Evolutionary conservation across 2,113 vertebrate species (phyloP), one percentile per base, ranked within the genome.

Genomic region (Geococcyx californianus): DNA sequence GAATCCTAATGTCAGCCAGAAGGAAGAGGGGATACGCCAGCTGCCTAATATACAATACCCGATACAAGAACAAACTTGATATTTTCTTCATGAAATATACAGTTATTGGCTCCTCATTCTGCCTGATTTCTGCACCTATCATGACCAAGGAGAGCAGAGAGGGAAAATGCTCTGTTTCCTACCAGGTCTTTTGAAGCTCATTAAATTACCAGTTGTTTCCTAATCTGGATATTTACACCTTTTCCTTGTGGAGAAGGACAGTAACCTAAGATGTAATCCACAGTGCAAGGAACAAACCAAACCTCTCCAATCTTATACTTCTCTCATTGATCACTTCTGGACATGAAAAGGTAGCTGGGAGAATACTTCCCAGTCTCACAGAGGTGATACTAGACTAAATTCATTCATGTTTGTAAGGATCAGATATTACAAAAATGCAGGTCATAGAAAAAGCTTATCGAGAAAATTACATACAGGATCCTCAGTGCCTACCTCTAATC

Each of bases 71-170:
- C 60, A 94, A 91, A 94, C 64, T 20, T 70, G 60, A 74, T 92
- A 89, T 87, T 89, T 93, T 64, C 7, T 68, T 93, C 89, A 95
- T 95, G 7, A 96, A 95, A 95, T 91, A 94, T 84, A 81, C 47
- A 94, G 70, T 15, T 28, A 89, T 17, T 40, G 9, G 38, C 28
- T 28, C 44, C 77, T 92, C 0, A 0, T 75, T 81, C 86, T 58
- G 49, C 51, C 51, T 0, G 5, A 63, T 69, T 18, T 54, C 70
- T 76, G 25, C 28, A 42, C 31, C 78, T 13, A 40, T 40, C 8
- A 36, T 26, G 16, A 73, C 33, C 38, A 77, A 59, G 14, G 54
- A 29, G 55, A 81, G 28, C 73, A 93, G 42, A 24, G 20, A 91
- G 23, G 26, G 38, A 38, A 95, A 96, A 67, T 52, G 38, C 33